A percentile compares a stretch with the other conserved stretches of the same genome.
phyloP scores from a whole-genome alignment of 2,113 vertebrate species.

The Calcarius ornatus region DNA sequence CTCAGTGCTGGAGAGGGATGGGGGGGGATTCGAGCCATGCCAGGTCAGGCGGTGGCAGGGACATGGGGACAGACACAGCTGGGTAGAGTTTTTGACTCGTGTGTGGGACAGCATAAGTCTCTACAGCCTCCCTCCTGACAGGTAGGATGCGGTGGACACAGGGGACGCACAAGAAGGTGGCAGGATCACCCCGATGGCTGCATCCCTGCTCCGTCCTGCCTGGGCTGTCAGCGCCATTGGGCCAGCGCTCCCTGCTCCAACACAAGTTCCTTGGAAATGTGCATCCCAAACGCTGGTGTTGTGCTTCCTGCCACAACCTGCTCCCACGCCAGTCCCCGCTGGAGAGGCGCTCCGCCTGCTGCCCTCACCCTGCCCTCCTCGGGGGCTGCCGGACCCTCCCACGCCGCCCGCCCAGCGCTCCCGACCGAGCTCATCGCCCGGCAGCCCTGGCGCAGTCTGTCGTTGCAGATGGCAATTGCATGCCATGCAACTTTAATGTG shows the following conservation, averaged over 20 bases:
- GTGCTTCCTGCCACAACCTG: not conserved
- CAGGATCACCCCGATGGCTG: not conserved
- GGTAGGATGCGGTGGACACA: not conserved
- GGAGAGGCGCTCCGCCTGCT: not conserved
- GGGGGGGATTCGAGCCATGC: accelerated
- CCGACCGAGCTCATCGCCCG: not conserved
- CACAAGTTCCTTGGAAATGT: not conserved
- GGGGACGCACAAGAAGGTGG: not conserved
- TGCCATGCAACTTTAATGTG: conserved; percentile 37
- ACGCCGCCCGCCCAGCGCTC: accelerated
- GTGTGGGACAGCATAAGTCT: not conserved
- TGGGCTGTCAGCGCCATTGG: not conserved
- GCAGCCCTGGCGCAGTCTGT: not conserved
- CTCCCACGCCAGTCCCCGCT: no score
- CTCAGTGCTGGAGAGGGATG: not conserved
- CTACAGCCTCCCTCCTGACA: not conserved
- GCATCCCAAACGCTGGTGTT: not conserved
- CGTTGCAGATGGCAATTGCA: not conserved
- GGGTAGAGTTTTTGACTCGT: not conserved
- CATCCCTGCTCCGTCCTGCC: not conserved
- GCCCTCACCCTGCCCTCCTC: not conserved
- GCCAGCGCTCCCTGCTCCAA: not conserved
- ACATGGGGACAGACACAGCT: not conserved
- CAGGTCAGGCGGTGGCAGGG: not conserved
- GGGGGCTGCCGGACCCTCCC: accelerated